Evolutionary conservation across 2,113 vertebrate species (phyloP), one percentile per base, ranked within the genome.

Genomic region (Podiceps cristatus): DNA sequence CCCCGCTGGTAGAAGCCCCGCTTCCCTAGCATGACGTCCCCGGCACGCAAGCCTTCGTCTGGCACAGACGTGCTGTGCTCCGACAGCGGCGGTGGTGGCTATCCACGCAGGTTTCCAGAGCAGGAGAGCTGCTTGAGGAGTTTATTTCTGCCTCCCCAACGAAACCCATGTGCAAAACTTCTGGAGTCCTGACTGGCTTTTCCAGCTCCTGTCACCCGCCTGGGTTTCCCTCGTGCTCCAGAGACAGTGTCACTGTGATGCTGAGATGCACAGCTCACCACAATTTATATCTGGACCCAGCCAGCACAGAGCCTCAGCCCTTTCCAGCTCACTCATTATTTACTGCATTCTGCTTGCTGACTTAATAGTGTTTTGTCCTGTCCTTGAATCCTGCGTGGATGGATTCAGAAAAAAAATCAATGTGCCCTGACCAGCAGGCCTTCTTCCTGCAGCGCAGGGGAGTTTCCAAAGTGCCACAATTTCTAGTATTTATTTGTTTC

Each of bases 281-380:
- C 82, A 91, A 95, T 96, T 97, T 97, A 96, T 96, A 83, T 60
- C 85, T 56, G 83, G 82, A 40, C 84, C 71, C 93, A 85, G 80
- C 60, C 90, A 89, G 90, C 11, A 5, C 78, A 82, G 68, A 95
- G 58, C 69, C 88, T 88, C 81, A 75, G 75, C 50, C 68, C 69
- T 82, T 67, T 92, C 69, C 81, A 80, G 67, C 81, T 97, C 8
- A 4, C 85, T 95, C 81, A 81, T 96, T 97, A 97, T 97, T 98
- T 97, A 96, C 97, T 97, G 92, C 94, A 92, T 96, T 92, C 92
- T 96, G 90, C 84, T 96, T 93, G 94, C 94, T 97, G 96, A 95
- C 95, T 97, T 96, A 95, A 97, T 95, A 94, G 93, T 77, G 86
- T 97, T 97, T 97, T 93, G 94, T 96, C 90, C 95, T 97, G 96